Conservation (phyloP, 2,888 invertebrate species). For the Serripes groenlandicus region DNA sequence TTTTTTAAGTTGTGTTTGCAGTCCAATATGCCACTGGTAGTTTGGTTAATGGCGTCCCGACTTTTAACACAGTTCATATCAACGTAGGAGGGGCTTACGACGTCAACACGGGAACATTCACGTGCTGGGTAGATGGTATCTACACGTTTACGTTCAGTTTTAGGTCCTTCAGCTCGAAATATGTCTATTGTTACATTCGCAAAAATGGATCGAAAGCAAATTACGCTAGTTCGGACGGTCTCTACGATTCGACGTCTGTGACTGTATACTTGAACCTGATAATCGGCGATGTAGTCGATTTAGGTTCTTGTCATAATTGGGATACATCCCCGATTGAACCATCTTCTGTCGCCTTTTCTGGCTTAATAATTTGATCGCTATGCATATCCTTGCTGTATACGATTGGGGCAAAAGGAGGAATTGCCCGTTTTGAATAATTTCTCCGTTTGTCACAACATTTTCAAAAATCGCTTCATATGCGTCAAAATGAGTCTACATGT, state of each 20-base stretch:
- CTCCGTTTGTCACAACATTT: no score
- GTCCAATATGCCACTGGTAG: background rate
- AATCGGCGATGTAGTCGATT: background rate
- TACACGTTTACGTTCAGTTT: constrained; percentile 1
- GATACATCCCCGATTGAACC: no score
- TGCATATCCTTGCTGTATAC: no score
- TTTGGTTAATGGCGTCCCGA: constrained; percentile 1
- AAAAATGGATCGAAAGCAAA: background rate
- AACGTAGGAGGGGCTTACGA: constrained; percentile 8
- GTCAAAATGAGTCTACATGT: no score
- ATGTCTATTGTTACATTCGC: background rate
- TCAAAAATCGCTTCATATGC: no score
- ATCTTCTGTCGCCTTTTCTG: no score
- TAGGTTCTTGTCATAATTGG: background rate
- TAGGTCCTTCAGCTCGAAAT: background rate
- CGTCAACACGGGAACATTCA: constrained; percentile 10
- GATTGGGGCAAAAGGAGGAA: no score
- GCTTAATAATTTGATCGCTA: no score
- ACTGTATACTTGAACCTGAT: background rate
- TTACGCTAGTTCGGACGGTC: constrained; percentile 10
- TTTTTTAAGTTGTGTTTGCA: constrained; percentile 3
- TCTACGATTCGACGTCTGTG: background rate
- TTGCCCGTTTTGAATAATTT: no score
- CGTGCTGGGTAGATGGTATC: background rate
- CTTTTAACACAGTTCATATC: background rate